These are phyloP conservation scores for Apotomis turbidana DNA, from an alignment of 2,888 invertebrate genomes.

Conservation along the genomic window DNA sequence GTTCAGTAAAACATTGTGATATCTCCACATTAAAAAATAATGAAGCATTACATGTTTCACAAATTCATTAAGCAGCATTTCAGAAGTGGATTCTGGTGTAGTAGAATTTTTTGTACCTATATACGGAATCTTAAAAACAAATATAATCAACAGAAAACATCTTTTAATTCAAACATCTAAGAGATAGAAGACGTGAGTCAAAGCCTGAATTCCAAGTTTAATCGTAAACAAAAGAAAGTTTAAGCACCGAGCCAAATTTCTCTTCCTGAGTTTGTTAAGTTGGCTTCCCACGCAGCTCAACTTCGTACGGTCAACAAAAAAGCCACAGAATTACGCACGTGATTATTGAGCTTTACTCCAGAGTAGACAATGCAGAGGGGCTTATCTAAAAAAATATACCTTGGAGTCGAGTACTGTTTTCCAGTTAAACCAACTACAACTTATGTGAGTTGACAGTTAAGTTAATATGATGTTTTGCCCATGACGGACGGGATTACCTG, in stretches of 20 bases:
- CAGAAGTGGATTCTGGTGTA: too few relatives aligned
- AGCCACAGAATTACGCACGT: slow-evolving; percentile 42
- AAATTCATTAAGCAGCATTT: too few relatives aligned
- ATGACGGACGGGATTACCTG: too few relatives aligned
- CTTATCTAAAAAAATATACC: background rate
- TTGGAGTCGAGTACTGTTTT: too few relatives aligned
- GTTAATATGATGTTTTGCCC: too few relatives aligned
- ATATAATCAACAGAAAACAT: background rate
- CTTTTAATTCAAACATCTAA: background rate
- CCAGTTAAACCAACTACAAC: too few relatives aligned
- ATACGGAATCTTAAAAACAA: too few relatives aligned
- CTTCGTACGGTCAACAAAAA: slow-evolving; percentile 40
- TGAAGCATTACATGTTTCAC: too few relatives aligned
- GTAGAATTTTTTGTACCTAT: too few relatives aligned
- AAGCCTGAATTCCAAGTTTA: slow-evolving; percentile 21
- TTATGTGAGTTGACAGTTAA: too few relatives aligned
- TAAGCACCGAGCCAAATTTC: slow-evolving; percentile 27
- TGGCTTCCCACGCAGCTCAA: slow-evolving; percentile 33
- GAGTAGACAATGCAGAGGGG: slow-evolving; percentile 9
- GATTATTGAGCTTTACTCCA: slow-evolving; percentile 37
- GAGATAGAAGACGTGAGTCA: slow-evolving; percentile 25
- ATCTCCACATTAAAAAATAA: too few relatives aligned
- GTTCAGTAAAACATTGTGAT: too few relatives aligned
- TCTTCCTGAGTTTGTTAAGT: slow-evolving; percentile 38
- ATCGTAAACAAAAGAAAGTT: slow-evolving; percentile 43